A percentile compares a stretch with the other conserved stretches of the same genome.
phyloP scores from a whole-genome alignment of 2,888 invertebrate genomes.

The Drosophila barbarae region DNA sequence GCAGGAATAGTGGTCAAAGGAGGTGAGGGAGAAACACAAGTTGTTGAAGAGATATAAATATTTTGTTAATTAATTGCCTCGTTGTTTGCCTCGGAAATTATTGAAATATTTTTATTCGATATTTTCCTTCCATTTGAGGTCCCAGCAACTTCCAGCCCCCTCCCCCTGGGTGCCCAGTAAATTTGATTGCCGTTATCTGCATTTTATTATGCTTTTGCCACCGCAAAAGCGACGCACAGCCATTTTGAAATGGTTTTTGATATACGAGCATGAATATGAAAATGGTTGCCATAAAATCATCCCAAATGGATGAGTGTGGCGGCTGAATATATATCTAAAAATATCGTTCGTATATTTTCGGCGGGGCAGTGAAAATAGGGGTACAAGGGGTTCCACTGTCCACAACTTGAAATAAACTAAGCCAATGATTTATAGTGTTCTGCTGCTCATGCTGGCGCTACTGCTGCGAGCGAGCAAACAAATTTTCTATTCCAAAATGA shows the following conservation, averaged over 20 bases:
- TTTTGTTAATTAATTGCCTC: constrained; percentile 57
- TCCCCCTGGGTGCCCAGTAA: constrained; percentile 30
- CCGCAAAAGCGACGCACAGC: constrained; percentile 50
- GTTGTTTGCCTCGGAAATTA: constrained; percentile 42
- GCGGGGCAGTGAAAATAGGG: not conserved
- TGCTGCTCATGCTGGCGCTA: constrained; percentile 9
- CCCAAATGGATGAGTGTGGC: constrained; percentile 50
- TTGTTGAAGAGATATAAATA: constrained; percentile 29
- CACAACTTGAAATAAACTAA: constrained; percentile 42
- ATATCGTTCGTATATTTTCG: constrained; percentile 28
- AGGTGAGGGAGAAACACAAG: constrained; percentile 5
- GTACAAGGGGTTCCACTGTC: not conserved
- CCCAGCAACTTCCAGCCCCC: not conserved
- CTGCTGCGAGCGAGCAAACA: constrained; percentile 20
- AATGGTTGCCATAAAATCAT: constrained; percentile 58
- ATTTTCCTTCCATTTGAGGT: constrained; percentile 17
- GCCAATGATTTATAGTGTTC: constrained; percentile 46
- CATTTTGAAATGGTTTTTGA: constrained; percentile 65
- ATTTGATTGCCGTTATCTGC: constrained; percentile 69
- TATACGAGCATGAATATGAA: constrained; percentile 57
- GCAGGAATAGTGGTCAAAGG: not conserved
- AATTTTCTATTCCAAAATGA: constrained; percentile 27
- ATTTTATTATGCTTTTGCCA: constrained; percentile 69
- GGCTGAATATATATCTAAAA: constrained; percentile 38
- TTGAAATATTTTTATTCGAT: constrained; percentile 46